Evolutionary conservation across 37 sponge, comb jelly and placozoan species (phyloP).

Genomic region (Halisarca cf. caerulea): DNA sequence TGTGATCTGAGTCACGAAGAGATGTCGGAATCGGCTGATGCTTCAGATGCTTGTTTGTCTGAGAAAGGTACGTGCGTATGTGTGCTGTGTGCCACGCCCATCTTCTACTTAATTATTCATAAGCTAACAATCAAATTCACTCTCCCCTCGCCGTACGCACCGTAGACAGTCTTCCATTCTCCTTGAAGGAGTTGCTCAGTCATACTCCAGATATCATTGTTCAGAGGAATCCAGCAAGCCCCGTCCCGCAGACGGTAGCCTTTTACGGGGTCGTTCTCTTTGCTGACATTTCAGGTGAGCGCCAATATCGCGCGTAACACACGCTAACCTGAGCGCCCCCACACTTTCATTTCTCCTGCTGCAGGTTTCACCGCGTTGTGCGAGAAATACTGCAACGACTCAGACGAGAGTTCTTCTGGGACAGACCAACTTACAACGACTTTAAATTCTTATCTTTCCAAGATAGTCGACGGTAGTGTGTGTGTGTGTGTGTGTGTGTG

Average conservation of each 20-base stretch:
- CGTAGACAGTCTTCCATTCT: not conserved
- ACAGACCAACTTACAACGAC: constrained; percentile 83
- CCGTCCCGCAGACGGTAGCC: constrained; percentile 55
- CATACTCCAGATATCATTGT: constrained; percentile 70
- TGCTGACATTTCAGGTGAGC: constrained; percentile 74
- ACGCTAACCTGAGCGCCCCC: not conserved
- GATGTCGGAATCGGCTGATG: too few species aligned
- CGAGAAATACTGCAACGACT: constrained; percentile 80
- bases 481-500: not conserved
- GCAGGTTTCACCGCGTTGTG: constrained; percentile 92
- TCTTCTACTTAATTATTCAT: too few species aligned
- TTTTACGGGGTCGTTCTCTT: constrained; percentile 75
- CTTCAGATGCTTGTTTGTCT: too few species aligned
- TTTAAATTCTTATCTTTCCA: constrained; percentile 83
- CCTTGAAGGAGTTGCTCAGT: constrained; percentile 64
- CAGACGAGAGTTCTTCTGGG: constrained; percentile 50
- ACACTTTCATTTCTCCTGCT: constrained; percentile 3
- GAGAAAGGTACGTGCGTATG: too few species aligned
- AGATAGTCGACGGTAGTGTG: constrained; percentile 73
- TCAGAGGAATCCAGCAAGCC: constrained; percentile 22
- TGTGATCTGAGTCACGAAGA: too few species aligned
- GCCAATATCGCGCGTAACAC: not conserved
- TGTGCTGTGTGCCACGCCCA: too few species aligned
- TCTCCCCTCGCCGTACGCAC: too few species aligned
- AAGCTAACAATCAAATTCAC: too few species aligned